Percentiles rank a stretch among this genome's conserved stretches.
phyloP scores from a whole-genome alignment of 1,140 invertebrate species.

The Drosophila mauritiana region DNA sequence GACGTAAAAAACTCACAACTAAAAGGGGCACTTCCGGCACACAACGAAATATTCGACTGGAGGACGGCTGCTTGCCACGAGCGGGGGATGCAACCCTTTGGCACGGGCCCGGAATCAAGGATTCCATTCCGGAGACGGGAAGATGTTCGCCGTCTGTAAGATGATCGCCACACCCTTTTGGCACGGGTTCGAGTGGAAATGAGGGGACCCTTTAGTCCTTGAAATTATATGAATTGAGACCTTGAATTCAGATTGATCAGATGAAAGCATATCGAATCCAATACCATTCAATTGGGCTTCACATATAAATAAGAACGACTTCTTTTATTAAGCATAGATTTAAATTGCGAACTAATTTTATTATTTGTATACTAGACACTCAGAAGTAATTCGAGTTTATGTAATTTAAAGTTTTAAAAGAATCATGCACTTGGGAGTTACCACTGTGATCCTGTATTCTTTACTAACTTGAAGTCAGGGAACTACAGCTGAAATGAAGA shows the following conservation, averaged over 20 bases:
- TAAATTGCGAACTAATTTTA: too few relatives aligned
- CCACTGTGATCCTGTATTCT: too few relatives aligned
- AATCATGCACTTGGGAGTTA: too few relatives aligned
- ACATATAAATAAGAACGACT: background rate
- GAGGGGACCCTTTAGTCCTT: background rate
- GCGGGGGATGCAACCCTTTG: slow-evolving; percentile 61
- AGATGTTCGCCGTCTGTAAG: slow-evolving; percentile 25
- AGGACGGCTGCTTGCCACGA: slow-evolving; percentile 55
- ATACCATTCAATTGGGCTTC: too few relatives aligned
- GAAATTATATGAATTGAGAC: background rate
- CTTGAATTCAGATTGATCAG: background rate
- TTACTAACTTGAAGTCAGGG: background rate
- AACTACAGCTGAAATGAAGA: background rate
- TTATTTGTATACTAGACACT: too few relatives aligned
- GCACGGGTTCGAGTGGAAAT: slow-evolving; percentile 13
- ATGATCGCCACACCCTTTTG: slow-evolving; percentile 43
- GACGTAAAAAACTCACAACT: slow-evolving; percentile 52
- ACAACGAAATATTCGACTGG: slow-evolving; percentile 15
- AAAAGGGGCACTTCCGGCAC: slow-evolving; percentile 62
- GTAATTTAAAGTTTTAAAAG: too few relatives aligned
- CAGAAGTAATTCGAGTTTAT: too few relatives aligned
- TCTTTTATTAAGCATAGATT: too few relatives aligned
- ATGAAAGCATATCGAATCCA: too few relatives aligned
- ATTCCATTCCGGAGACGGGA: slow-evolving; percentile 24
- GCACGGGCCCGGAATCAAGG: slow-evolving; percentile 42